Evolutionary conservation across 2,797 vertebrate species (phyloP).

Genomic region (Pristis pectinata): DNA sequence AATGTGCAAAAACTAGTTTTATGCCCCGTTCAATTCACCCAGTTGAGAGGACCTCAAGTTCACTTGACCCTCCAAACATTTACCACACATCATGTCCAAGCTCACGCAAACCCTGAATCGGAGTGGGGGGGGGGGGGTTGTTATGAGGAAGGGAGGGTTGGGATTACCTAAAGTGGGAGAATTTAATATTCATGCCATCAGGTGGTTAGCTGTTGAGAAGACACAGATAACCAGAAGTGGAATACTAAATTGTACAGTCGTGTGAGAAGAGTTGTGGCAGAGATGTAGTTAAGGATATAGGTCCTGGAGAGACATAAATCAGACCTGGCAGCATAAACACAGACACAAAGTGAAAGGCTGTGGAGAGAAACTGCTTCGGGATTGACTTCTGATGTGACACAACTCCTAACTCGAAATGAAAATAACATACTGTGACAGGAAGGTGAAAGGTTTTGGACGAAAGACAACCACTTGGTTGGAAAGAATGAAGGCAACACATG

Average conservation of each 20-base stretch:
- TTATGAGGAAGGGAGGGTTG: no score
- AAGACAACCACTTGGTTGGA: background rate
- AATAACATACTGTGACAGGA: background rate
- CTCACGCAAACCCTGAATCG: no score
- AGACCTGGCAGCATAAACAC: background rate
- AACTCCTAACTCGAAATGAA: background rate
- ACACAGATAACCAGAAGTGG: background rate
- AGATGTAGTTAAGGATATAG: background rate
- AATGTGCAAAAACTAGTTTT: no score
- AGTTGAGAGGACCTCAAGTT: no score
- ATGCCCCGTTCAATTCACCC: no score
- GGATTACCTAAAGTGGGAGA: no score
- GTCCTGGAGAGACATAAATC: background rate
- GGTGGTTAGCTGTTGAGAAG: background rate
- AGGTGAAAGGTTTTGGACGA: background rate
- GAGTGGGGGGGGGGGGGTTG: no score
- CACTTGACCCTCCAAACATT: no score
- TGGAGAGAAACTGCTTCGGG: background rate
- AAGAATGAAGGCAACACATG: background rate
- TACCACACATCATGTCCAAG: no score
- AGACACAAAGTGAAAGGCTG: background rate
- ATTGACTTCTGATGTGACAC: background rate
- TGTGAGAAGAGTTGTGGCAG: background rate
- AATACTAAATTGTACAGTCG: background rate
- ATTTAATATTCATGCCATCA: no score